Conservation (phyloP, 1,140 invertebrate genomes). For the Magallana gigas region DNA sequence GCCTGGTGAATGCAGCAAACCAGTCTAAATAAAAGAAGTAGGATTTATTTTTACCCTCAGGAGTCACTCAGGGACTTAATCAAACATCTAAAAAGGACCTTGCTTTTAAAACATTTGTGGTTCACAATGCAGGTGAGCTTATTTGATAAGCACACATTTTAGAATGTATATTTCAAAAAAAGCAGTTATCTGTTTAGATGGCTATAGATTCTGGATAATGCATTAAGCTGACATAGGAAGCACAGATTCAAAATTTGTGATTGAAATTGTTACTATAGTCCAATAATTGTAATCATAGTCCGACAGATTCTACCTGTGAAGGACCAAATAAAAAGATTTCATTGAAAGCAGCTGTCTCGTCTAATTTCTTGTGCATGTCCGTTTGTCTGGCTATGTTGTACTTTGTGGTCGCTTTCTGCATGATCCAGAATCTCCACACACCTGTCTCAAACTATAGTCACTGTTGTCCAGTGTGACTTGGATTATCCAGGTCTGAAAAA, state of each 20-base stretch:
- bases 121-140: constrained; percentile 18
- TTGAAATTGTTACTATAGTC: not conserved
- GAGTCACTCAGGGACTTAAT: not conserved
- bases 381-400: not conserved
- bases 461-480: too few species aligned
- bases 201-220: constrained; percentile 12
- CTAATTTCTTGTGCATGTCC: constrained; percentile 33
- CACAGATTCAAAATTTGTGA: constrained; percentile 20
- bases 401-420: not conserved
- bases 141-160: constrained; percentile 8
- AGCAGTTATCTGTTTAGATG: not conserved
- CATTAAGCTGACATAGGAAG: not conserved
- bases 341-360: constrained; percentile 25
- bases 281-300: constrained; percentile 1
- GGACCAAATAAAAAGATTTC: constrained; percentile 48
- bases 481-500: too few species aligned
- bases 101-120: constrained; percentile 32
- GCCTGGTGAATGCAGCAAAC: not conserved
- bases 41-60: not conserved
- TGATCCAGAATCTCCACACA: constrained; percentile 1
- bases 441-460: too few species aligned
- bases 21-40: not conserved
- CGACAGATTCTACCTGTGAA: not conserved
- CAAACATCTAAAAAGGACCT: not conserved
- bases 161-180: not conserved